Evolutionary conservation across 2,888 invertebrate species (phyloP).

Genomic region (Prosapia bicincta): DNA sequence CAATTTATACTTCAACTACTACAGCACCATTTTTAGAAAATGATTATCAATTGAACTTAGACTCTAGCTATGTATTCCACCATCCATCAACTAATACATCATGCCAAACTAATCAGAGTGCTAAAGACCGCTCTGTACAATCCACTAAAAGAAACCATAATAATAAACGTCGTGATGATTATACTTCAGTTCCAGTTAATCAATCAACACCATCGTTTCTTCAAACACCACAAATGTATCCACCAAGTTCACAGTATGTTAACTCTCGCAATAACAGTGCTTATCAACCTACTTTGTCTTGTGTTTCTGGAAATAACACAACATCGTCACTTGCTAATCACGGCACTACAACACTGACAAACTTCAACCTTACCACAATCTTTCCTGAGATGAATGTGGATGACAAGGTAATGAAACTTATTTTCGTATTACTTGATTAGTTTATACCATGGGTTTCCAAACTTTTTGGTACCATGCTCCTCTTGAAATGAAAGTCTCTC

Average conservation of each 20-base stretch:
- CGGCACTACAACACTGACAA: conserved; percentile 58
- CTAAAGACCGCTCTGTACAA: conserved; percentile 1
- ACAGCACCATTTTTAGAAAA: conserved; percentile 3
- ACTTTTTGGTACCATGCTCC: too few relatives aligned
- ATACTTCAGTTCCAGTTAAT: neutral
- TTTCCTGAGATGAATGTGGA: conserved; percentile 85
- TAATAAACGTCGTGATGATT: conserved; percentile 16
- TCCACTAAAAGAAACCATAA: neutral
- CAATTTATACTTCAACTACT: conserved; percentile 4
- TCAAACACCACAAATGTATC: conserved; percentile 18
- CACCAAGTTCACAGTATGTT: neutral
- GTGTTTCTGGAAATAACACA: neutral
- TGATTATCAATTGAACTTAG: conserved; percentile 17
- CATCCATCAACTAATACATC: neutral
- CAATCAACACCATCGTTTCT: neutral
- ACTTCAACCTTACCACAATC: conserved; percentile 78
- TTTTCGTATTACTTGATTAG: too few relatives aligned
- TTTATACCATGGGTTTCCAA: too few relatives aligned
- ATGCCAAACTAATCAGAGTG: conserved; percentile 10
- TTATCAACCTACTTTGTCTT: neutral
- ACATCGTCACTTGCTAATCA: conserved; percentile 24
- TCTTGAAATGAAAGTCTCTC: too few relatives aligned
- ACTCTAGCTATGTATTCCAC: conserved; percentile 11
- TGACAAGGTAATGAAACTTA: conserved; percentile 47
- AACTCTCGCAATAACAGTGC: neutral